Base-by-base conservation (phyloP, 1,140 invertebrate genomes). In the Caenorhabditis inopinata region DNA sequence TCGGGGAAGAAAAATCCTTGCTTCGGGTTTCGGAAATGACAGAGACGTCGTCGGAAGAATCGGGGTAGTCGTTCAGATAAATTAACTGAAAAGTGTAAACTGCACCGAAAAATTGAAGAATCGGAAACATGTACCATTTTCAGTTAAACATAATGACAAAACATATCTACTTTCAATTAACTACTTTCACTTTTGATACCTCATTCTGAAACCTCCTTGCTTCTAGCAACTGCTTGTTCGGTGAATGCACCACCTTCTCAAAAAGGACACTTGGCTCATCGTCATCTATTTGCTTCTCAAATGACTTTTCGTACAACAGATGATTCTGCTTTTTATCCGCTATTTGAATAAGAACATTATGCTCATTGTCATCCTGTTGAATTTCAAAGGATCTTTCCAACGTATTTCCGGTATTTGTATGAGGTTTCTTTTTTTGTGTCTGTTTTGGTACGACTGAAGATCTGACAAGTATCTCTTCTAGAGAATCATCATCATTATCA, bases 231-330 rank as follows among this genome's bases (percentile, higher is more conserved):
- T 68, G 58, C n/a, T 21, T 68, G 21, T 68, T 68, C 1, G 58
- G 58, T 3, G 58, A 38, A 16, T 38, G 35, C 16, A 68, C 58
- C 11, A 68, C 32, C 1, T 68, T 38, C 32, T 38, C 29, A 21
- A 38, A 68, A 12, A 68, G 4, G 9, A 68, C 32, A 21, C 38
- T 32, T 21, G 58, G 58, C n/a, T 53, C 49, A 0, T 68, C 58
- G 9, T 68, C 58, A 14, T 68, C 58, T 21, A 38, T 25, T 32
- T 58, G 58, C 2, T 9, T n/a, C 23, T 68, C 58, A 16, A 68
- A 68, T 21, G 58, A 68, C 32, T 42, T 68, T 14, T 68, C 58
- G n/a, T n/a, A n/a, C n/a, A n/a, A n/a, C n/a, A n/a, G n/a, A n/a
- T n/a, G n/a, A n/a, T n/a, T n/a, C n/a, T n/a, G n/a, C n/a, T n/a